Evolutionary conservation across 2,113 vertebrate genomes (phyloP).

Genomic region (Lagopus leucura): DNA sequence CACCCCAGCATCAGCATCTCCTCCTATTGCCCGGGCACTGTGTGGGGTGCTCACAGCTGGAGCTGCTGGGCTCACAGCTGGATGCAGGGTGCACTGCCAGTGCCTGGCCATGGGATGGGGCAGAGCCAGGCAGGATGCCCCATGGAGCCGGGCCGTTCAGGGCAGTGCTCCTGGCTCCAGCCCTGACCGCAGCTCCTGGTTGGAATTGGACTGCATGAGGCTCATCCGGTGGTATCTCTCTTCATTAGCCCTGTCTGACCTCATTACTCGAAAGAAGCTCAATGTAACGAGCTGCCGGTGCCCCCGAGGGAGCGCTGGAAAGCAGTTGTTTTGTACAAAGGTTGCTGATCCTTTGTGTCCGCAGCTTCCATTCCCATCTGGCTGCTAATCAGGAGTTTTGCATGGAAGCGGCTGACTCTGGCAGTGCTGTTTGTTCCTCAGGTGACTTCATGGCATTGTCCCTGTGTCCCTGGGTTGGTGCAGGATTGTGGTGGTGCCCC

Average conservation of each 20-base stretch:
- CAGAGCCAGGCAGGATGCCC: neutral
- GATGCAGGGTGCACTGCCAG: neutral
- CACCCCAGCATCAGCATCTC: neutral
- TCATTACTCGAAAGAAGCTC: conserved; percentile 63
- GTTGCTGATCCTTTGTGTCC: conserved; percentile 59
- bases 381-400: conserved; percentile 45
- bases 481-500: neutral
- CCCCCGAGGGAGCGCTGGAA: conserved; percentile 39
- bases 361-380: neutral
- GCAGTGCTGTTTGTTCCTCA: fast-evolving
- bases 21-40: neutral
- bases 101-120: neutral
- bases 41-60: neutral
- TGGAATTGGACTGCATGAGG: conserved; percentile 5
- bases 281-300: conserved; percentile 47
- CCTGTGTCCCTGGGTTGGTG: neutral
- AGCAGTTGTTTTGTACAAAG: conserved; percentile 62
- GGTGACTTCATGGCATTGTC: neutral
- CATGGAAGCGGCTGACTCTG: neutral
- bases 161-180: neutral
- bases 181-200: neutral
- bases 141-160: fast-evolving
- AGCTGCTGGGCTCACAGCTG: neutral
- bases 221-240: conserved; percentile 54
- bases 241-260: conserved; percentile 73